Base-by-base conservation (phyloP, 2,888 invertebrate genomes). In the Cerastis rubricosa region DNA sequence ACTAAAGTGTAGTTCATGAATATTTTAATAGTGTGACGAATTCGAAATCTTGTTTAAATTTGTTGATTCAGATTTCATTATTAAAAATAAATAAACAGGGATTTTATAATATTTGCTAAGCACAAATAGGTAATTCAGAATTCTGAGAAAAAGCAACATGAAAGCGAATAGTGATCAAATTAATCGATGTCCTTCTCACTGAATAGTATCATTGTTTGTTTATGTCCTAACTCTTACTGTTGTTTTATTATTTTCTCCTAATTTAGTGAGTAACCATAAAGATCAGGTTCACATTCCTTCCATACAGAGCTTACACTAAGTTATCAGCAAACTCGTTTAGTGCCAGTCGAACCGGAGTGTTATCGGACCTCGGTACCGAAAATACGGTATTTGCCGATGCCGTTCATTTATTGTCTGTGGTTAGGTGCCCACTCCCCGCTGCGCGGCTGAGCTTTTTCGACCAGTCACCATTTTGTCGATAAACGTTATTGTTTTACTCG, bases 331-430 rank as follows among this genome's bases (percentile, higher is more conserved):
- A 85, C 81, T 65, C 49, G 81, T 78, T 84, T 70, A 45, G 61
- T 49, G 47, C 69, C 75, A 29, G 67, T 69, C 66, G 70, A 78
- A 75, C 68, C 74, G 77, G 72, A 66, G 59, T 74, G 69, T 74
- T 82, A 83, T 83, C 68, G 72, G 71, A 75, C 76, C 76, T 83
- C 63, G 70, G 73, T 75, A 78, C 79, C 71, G 71, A 82, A 83
- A 80, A 75, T 78, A 84, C 84, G 82, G 85, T 77, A 80, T 85
- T 80, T 77, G 78, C 70, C 69, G 72, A 72, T 88, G 83, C 76
- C 84, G 79, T 84, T 83, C 67, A 76, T 80, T 85, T 85, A 84
- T 85, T 89, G 84, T 85, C 83, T 74, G 80, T 84, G 88, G 85
- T 85, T 84, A 83, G 61, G 67, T 78, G 67, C 40, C 11, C 22